Percentiles rank a stretch among this genome's conserved stretches.
Conservation (phyloP, 2,888 invertebrate species). For the Prenolepis imparis region DNA sequence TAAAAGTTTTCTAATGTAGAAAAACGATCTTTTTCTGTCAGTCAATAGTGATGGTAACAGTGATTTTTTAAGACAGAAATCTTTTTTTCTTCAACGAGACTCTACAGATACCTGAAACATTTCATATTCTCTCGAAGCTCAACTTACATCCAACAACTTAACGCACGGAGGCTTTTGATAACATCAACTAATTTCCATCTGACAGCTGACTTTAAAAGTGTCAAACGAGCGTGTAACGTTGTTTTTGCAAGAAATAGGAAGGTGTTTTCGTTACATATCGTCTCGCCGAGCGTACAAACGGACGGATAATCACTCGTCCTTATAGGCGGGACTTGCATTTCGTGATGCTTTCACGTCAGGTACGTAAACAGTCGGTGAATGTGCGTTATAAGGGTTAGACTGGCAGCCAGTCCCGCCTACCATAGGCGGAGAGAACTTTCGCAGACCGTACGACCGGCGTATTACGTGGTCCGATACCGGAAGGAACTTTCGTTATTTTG, state of each 20-base stretch:
- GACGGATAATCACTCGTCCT: conserved; percentile 40
- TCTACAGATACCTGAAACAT: background rate
- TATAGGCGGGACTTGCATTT: conserved; percentile 68
- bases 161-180: conserved; percentile 5
- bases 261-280: conserved; percentile 25
- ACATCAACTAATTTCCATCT: background rate
- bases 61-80: background rate
- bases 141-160: background rate
- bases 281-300: conserved; percentile 14
- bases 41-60: background rate
- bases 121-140: background rate
- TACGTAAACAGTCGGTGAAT: conserved; percentile 57
- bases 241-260: conserved; percentile 54
- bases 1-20: background rate
- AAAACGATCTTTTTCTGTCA: background rate
- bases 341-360: conserved; percentile 59
- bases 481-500: conserved; percentile 53
- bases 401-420: conserved; percentile 54
- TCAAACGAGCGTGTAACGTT: conserved; percentile 31
- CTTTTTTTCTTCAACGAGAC: background rate
- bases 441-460: conserved; percentile 22
- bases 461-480: conserved; percentile 51
- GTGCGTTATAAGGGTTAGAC: conserved; percentile 56
- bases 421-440: conserved; percentile 54
- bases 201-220: conserved; percentile 47